A percentile compares a stretch with the other conserved stretches of the same genome.
phyloP scores from a whole-genome alignment of 2,797 vertebrate genomes.

The Coccyzus lansbergi region DNA sequence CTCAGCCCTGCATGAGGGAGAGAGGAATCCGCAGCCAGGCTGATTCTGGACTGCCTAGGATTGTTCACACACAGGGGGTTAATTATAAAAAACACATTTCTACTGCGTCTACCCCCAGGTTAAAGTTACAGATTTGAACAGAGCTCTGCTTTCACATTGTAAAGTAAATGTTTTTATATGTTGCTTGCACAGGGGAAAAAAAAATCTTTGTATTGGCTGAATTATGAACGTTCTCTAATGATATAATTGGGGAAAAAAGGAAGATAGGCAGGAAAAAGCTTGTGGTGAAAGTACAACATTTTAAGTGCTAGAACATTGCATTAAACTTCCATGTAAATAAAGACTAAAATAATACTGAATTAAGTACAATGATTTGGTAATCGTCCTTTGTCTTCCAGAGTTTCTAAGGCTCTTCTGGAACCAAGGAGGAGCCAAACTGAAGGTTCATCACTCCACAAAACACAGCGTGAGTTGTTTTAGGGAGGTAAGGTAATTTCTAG shows the following conservation, averaged over 20 bases:
- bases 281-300: background rate
- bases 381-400: background rate
- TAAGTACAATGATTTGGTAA: background rate
- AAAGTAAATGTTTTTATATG: slow-evolving; percentile 28
- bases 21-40: background rate
- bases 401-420: background rate
- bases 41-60: background rate
- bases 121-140: slow-evolving; percentile 15
- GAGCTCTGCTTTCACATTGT: background rate
- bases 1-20: background rate
- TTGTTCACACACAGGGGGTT: slow-evolving; percentile 24
- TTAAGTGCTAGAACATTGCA: background rate
- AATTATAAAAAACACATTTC: slow-evolving; percentile 40
- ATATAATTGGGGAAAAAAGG: background rate
- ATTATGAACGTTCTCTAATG: background rate
- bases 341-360: background rate
- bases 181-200: background rate
- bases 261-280: background rate
- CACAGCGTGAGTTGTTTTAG: background rate
- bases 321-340: background rate
- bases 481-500: background rate
- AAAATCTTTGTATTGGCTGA: slow-evolving; percentile 2
- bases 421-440: background rate
- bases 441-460: background rate
- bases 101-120: background rate